phyloP scores from a whole-genome alignment of 2,888 invertebrate genomes.

The Gastrophysa polygoni region DNA sequence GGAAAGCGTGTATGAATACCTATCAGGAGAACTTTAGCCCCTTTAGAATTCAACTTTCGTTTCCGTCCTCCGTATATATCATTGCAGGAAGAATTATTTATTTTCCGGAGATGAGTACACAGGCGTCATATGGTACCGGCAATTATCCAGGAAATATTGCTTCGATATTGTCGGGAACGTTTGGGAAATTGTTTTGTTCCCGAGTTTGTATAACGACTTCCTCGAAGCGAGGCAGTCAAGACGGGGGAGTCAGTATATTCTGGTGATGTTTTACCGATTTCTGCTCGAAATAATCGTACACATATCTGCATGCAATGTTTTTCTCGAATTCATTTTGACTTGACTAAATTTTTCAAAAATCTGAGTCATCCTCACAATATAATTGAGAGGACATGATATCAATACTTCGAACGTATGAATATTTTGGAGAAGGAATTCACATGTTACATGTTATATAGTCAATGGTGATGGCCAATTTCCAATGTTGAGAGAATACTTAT shows the following conservation, averaged over 20 bases:
- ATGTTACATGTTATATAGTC: no score
- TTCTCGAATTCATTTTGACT: no score
- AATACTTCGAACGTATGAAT: no score
- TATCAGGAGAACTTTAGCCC: not conserved
- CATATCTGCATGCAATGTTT: no score
- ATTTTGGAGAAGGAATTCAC: no score
- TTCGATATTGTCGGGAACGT: conserved; percentile 5
- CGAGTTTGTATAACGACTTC: not conserved
- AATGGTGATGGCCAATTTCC: no score
- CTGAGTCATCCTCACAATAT: no score
- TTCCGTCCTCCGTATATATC: conserved; percentile 17
- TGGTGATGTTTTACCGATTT: not conserved
- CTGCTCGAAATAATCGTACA: no score
- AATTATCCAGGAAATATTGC: conserved; percentile 25
- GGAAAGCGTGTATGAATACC: not conserved
- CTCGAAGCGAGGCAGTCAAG: not conserved
- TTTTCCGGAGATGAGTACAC: conserved; percentile 3
- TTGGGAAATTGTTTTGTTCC: conserved; percentile 1
- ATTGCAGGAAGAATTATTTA: conserved; percentile 22
- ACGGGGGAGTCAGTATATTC: not conserved
- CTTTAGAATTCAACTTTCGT: not conserved
- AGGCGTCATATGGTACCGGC: conserved; percentile 21
- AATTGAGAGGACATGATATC: no score
- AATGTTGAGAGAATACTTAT: no score
- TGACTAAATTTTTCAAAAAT: no score